Base-by-base conservation (phyloP, 2,113 vertebrate species). In the Gavia stellata region DNA sequence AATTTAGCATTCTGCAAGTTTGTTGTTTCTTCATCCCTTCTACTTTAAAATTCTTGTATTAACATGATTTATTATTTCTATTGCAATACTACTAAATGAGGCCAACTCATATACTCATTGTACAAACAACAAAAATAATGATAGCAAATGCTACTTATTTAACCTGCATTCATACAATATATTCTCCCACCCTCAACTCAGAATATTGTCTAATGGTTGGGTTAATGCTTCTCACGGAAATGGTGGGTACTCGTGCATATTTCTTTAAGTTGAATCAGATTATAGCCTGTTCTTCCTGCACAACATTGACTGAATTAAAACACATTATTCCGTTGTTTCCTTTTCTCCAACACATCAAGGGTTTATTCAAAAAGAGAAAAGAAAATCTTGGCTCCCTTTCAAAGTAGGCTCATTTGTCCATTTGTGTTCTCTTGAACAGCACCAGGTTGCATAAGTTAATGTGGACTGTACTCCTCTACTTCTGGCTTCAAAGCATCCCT, bases 41-140 rank as follows among this genome's bases (percentile, higher is more conserved):
- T 83, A 77, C 89, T 87, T 90, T 14, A 63, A 93, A 82, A 73
- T 78, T 93, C 66, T 85, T 90, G 72, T 77, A 85, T 82, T 85
- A 80, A 25, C 42, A 14, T 8, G 29, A 52, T 52, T 83, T 74
- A 73, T 59, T 61, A 92, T 89, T 92, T 71, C 66, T 82, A 16
- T 5, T 80, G 89, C 81, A 87, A 34, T n/a, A n/a, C 23, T 53
- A 79, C 66, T 84, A 56, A 56, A 75, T 81, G 89, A 95, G 70
- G 86, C 34, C 77, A 84, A 53, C 78, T 80, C 65, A 40, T 5
- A 58, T 1, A 45, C 10, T 52, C 28, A 31, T 10, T 52, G 40
- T 38, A 80, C 62, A 87, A 89, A 86, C 47, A 84, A 55, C 71
- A 82, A 49, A 86, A 93, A 20, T 24, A 66, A 88, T 6, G 6